Evolutionary conservation across 2,888 invertebrate genomes (phyloP).

Genomic region (Cryptophagus acutangulus): DNA sequence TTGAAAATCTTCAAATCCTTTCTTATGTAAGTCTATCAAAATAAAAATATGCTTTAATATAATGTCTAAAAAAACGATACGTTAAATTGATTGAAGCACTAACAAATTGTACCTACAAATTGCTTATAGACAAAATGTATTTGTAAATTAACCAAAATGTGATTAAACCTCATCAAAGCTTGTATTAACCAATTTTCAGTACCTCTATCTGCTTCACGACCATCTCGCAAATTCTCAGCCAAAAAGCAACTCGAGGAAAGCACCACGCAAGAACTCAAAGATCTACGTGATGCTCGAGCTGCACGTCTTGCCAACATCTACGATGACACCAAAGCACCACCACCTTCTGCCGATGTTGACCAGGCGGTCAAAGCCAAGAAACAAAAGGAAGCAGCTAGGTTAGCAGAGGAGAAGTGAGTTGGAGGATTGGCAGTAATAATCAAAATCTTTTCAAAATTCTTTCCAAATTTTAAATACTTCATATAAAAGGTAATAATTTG

Average conservation of each 20-base stretch:
- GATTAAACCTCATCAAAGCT: conserved; percentile 4
- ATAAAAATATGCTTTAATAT: too few relatives aligned
- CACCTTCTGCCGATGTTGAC: conserved; percentile 38
- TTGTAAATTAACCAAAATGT: conserved; percentile 7
- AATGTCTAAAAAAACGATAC: too few relatives aligned
- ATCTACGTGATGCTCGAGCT: conserved; percentile 60
- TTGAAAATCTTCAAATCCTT: too few relatives aligned
- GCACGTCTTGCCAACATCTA: conserved; percentile 58
- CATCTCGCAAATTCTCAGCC: conserved; percentile 63
- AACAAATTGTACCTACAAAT: too few relatives aligned
- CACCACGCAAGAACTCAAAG: conserved; percentile 43
- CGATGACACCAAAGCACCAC: conserved; percentile 41
- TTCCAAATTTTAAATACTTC: too few relatives aligned
- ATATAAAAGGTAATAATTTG: neutral
- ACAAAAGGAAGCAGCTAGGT: conserved; percentile 59
- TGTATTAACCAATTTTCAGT: conserved; percentile 27
- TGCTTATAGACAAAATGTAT: conserved; percentile 1
- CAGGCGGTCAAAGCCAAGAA: conserved; percentile 53
- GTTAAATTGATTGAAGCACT: too few relatives aligned
- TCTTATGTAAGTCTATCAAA: too few relatives aligned
- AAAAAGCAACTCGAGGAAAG: conserved; percentile 50
- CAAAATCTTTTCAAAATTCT: too few relatives aligned
- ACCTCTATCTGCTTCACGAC: conserved; percentile 60
- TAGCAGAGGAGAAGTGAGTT: conserved; percentile 58
- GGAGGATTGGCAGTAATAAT: too few relatives aligned